Base-by-base conservation (phyloP, 2,888 invertebrate species). In the Terebella lapidaria region DNA sequence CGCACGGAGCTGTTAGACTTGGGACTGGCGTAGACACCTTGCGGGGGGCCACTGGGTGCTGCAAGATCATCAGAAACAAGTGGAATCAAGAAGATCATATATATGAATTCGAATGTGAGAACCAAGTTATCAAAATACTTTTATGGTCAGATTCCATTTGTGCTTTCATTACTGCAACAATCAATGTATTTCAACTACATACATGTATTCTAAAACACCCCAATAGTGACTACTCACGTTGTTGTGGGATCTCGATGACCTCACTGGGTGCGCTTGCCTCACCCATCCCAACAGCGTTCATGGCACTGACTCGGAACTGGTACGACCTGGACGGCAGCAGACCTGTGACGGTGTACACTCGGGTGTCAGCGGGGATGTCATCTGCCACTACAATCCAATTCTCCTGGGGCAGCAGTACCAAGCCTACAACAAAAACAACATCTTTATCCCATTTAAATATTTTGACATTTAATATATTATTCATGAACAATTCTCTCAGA, bases 11-110 rank as follows among this genome's bases (percentile, higher is more conserved):
- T 92, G 15, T 93, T 90, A 18, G 94, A 93, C 62, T 94, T 86
- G 0, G 96, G 93, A 0, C 93, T 93, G 3, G 94, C 96, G 70
- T 92, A 94, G 74, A 97, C 92, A 28, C 93, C 93, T 55, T 91
- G 86, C 0, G 97, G 97, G 1, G 97, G 92, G 28, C 94, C 94
- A 62, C 94, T 94, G 0, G 99, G 99, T 54, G 96, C 94, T 94
- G 81, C 15, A 76, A 73, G 35, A 10, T 15, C 10, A 18, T 10
- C 10, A 10, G 35, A 18, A 18, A 35, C 35, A 35, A 10, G 35
- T 35, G 35, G 10, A 35, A 35, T 15, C 35, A 35, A 35, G 10
- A 18, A n/a, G n/a, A n/a, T n/a, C n/a, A n/a, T n/a, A n/a, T n/a
- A n/a, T n/a, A n/a, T n/a, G n/a, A n/a, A n/a, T n/a, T n/a, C n/a